These are phyloP conservation scores for Electrona antarctica DNA, from an alignment of 2,113 vertebrate genomes.

Conservation along the genomic window DNA sequence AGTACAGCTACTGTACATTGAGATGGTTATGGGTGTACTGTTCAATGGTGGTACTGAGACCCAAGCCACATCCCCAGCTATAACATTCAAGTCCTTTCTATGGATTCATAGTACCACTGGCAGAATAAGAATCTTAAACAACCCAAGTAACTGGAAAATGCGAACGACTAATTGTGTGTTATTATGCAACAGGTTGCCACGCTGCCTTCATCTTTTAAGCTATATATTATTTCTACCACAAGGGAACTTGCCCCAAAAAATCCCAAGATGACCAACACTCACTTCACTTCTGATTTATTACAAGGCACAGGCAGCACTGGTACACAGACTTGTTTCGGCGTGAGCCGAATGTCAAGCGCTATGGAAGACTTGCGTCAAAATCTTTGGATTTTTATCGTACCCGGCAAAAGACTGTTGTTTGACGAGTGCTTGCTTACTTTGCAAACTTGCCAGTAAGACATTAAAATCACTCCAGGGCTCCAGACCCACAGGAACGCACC, in stretches of 20 bases:
- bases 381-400: background rate
- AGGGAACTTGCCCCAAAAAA: background rate
- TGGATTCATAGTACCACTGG: background rate
- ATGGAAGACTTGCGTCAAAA: too few relatives aligned
- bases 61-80: too few relatives aligned
- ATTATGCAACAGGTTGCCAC: slow-evolving; percentile 2
- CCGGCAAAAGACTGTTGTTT: too few relatives aligned
- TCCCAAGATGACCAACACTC: too few relatives aligned
- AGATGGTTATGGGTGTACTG: background rate
- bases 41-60: too few relatives aligned
- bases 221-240: background rate
- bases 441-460: too few relatives aligned
- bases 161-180: slow-evolving; percentile 10
- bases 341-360: too few relatives aligned
- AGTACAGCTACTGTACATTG: background rate
- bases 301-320: background rate
- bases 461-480: too few relatives aligned
- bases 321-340: background rate
- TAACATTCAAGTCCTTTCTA: too few relatives aligned
- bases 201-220: slow-evolving; percentile 2
- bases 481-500: too few relatives aligned
- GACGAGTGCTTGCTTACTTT: too few relatives aligned
- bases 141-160: slow-evolving; percentile 10
- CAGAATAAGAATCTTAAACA: slow-evolving; percentile 18
- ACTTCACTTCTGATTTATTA: too few relatives aligned